phyloP scores from a whole-genome alignment of 2,888 invertebrate genomes.

The Mesorhabditis spiculigera region DNA sequence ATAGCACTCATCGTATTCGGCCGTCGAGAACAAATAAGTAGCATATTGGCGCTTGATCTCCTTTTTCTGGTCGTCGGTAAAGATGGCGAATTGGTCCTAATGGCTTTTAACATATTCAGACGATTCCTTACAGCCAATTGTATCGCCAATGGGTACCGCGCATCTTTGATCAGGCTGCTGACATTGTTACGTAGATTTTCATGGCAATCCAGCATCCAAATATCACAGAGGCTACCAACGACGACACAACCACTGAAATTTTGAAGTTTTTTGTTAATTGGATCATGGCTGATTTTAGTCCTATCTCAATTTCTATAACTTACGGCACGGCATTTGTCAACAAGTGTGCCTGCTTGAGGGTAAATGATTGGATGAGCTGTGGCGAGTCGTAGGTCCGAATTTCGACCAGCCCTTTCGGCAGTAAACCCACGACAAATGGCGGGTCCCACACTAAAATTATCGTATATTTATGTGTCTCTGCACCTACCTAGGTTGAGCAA shows the following conservation, averaged over 20 bases:
- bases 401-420: conserved; percentile 75
- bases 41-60: conserved; percentile 86
- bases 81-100: conserved; percentile 29
- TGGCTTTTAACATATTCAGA: background rate
- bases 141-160: conserved; percentile 84
- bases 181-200: conserved; percentile 77
- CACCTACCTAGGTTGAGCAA: too few relatives aligned
- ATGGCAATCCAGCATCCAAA: conserved; percentile 78
- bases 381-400: conserved; percentile 80
- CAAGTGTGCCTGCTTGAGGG: conserved; percentile 63
- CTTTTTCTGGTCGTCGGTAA: conserved; percentile 37
- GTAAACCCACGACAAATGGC: conserved; percentile 79
- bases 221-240: conserved; percentile 29
- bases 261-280: too few relatives aligned
- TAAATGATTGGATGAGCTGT: conserved; percentile 76
- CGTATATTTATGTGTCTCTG: background rate
- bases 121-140: conserved; percentile 42
- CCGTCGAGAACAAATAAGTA: conserved; percentile 82
- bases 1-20: conserved; percentile 85
- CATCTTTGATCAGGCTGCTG: conserved; percentile 77
- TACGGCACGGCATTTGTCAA: background rate
- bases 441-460: conserved; percentile 72
- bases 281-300: too few relatives aligned
- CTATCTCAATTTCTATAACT: too few relatives aligned
- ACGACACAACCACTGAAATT: conserved; percentile 39